Percentiles rank a stretch among this genome's conserved stretches.
Conservation (phyloP, 2,888 invertebrate genomes). For the Dendrolimus houi region DNA sequence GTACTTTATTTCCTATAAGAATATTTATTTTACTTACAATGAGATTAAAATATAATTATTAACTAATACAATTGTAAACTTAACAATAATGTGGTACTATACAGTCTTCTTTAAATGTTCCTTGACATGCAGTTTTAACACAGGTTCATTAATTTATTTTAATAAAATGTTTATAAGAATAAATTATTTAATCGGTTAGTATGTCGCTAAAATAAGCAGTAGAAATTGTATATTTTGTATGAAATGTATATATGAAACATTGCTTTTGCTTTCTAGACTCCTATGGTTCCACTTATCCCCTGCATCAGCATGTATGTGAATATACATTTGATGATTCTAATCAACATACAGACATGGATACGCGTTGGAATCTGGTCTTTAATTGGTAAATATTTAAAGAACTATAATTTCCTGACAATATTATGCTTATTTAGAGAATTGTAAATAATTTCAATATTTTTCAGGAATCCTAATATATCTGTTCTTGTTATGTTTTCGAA, state of each 20-base stretch:
- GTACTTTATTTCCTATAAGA: no score
- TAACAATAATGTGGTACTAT: no score
- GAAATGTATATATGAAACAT: neutral
- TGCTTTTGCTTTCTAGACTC: slow-evolving; percentile 77
- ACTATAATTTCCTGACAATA: neutral
- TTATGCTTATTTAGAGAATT: neutral
- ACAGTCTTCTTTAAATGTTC: no score
- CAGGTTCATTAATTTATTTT: no score
- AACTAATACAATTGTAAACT: no score
- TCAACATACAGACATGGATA: slow-evolving; percentile 89
- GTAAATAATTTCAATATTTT: slow-evolving; percentile 11
- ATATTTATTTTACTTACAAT: no score
- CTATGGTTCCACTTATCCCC: slow-evolving; percentile 88
- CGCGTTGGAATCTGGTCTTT: slow-evolving; percentile 87
- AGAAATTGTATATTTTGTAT: no score
- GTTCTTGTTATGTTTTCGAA: slow-evolving; percentile 45
- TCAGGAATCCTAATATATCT: slow-evolving; percentile 61
- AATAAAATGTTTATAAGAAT: no score
- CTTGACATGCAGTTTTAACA: no score
- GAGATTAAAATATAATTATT: no score
- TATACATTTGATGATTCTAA: slow-evolving; percentile 88
- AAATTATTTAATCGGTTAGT: no score
- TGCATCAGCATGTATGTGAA: slow-evolving; percentile 88
- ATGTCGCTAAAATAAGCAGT: no score
- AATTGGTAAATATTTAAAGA: slow-evolving; percentile 75